These are phyloP conservation scores for Carcina quercana DNA, from an alignment of 2,888 invertebrate species.

Conservation along the genomic window DNA sequence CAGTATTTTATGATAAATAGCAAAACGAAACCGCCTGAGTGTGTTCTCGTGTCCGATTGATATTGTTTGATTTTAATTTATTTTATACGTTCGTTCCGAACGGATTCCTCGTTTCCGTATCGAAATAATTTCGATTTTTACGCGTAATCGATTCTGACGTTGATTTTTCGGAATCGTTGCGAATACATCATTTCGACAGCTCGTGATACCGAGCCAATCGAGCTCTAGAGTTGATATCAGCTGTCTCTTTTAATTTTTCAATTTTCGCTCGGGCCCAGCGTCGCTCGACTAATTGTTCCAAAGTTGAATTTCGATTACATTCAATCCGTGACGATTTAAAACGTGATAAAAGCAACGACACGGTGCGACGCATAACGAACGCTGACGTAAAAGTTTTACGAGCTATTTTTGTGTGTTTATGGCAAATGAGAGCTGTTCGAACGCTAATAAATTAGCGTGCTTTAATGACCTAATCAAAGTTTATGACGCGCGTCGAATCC, in stretches of 20 bases:
- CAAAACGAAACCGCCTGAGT: conserved; percentile 48
- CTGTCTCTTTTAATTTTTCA: conserved; percentile 17
- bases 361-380: conserved; percentile 27
- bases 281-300: conserved; percentile 44
- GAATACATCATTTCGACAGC: neutral
- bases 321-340: conserved; percentile 31
- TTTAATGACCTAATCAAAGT: conserved; percentile 75
- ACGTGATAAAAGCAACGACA: conserved; percentile 37
- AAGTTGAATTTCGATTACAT: conserved; percentile 64
- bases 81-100: conserved; percentile 53
- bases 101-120: conserved; percentile 30
- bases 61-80: conserved; percentile 61
- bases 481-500: conserved; percentile 73
- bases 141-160: conserved; percentile 23
- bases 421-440: conserved; percentile 57
- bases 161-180: conserved; percentile 21
- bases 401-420: conserved; percentile 49
- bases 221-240: neutral
- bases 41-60: conserved; percentile 63
- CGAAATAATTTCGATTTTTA: conserved; percentile 14
- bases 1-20: conserved; percentile 66
- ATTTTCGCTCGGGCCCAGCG: conserved; percentile 11
- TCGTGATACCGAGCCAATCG: neutral
- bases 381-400: conserved; percentile 36
- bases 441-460: conserved; percentile 70